Evolutionary conservation across 2,888 invertebrate genomes (phyloP), one percentile per base, ranked within the genome.

Genomic region (Leptopilina syphax): DNA sequence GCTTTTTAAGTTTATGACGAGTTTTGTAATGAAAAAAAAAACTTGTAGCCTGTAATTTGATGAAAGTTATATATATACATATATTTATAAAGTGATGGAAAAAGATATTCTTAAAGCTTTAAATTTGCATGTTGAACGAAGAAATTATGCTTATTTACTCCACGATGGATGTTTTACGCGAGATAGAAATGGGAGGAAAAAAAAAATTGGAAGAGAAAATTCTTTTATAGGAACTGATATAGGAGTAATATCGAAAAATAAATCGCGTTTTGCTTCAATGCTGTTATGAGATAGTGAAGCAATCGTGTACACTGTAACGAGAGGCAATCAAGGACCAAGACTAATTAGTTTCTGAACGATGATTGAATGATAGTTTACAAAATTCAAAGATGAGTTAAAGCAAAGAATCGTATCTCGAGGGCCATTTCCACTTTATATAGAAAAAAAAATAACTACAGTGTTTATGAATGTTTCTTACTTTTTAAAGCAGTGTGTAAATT

Each of bases 311-410:
- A 34, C 54, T 57, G 24, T 41, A 67, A 79, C 18, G 44, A 34
- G 54, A 81, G 67, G 83, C 81, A 83, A 79, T 82, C 85, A 88
- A 88, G 88, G 88, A 88, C 88, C 88, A 88, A 88, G 85, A 88
- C 86, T 84, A 84, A 85, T 86, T 84, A 84, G 84, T 85, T 82
- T 82, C 84, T 79, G 76, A 73, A 63, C 18, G n/a, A 68, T 66
- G 76, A 54, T 34, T 57, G 70, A 78, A 57, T 12, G n/a, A 13
- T 54, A 73, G 27, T 41, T 73, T 57, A 41, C 34, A 73, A 73
- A 73, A 73, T 73, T 9, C 65, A 65, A 50, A 65, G 77, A 44
- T 44, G 44, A 60, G 34, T 63, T 34, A 8, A 65, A 73, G 47
- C 44, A 60, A 65, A 65, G n/a, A 41, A 60, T 54, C 13, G 50